Percentiles rank a stretch among this genome's conserved stretches.
These are phyloP conservation scores for Pelosia muscerda DNA, from an alignment of 2,888 invertebrate genomes.

Conservation along the genomic window DNA sequence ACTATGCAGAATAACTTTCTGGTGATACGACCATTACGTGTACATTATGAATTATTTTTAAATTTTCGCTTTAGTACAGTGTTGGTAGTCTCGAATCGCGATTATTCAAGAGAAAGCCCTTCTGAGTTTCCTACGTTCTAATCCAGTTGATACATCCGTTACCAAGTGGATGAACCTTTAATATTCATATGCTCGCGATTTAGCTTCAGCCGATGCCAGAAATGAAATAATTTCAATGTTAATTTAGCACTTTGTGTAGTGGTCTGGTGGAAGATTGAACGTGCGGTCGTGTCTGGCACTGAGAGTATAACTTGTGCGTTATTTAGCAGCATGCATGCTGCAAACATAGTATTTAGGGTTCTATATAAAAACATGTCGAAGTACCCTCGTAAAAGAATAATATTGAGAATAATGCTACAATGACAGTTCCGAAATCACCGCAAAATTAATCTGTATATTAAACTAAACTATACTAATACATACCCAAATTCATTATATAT, in stretches of 20 bases:
- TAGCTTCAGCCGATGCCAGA: not conserved
- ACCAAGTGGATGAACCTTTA: not conserved
- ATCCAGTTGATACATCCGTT: not conserved
- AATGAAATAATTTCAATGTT: not conserved
- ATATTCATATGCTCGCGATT: not conserved
- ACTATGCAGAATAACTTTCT: conserved; percentile 16
- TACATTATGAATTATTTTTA: not conserved
- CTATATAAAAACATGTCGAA: not conserved
- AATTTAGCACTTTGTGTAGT: not conserved
- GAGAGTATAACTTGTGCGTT: not conserved
- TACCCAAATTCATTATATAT: conserved; percentile 39
- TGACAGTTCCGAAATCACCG: conserved; percentile 13
- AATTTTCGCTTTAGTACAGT: not conserved
- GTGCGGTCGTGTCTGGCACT: not conserved
- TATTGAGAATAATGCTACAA: not conserved
- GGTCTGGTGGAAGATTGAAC: not conserved
- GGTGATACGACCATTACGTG: conserved; percentile 12
- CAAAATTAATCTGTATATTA: conserved; percentile 30
- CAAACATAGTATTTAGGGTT: too few relatives aligned
- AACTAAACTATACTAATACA: conserved; percentile 30
- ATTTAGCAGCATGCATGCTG: not conserved
- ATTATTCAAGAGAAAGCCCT: not conserved
- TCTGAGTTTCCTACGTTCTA: not conserved
- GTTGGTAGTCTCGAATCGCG: not conserved
- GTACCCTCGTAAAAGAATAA: not conserved